phyloP scores from a whole-genome alignment of 2,113 vertebrate species.

The Neomonachus schauinslandi region DNA sequence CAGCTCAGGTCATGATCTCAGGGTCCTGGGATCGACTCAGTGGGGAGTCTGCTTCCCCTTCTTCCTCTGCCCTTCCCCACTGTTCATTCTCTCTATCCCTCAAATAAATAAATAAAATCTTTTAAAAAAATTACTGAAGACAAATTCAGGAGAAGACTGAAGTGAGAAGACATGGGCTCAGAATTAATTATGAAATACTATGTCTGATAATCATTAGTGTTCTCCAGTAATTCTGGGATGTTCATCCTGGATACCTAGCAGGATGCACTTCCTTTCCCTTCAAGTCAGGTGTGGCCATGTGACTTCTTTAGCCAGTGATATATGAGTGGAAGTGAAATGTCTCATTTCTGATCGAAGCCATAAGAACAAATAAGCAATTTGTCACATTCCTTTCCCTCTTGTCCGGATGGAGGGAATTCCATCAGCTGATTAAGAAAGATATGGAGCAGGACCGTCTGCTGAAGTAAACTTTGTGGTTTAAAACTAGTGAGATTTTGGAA shows the following conservation, averaged over 20 bases:
- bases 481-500: neutral
- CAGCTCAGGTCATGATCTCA: neutral
- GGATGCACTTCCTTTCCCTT: neutral
- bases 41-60: neutral
- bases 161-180: neutral
- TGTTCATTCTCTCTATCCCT: neutral
- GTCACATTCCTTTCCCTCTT: neutral
- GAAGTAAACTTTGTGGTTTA: neutral
- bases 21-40: neutral
- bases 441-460: neutral
- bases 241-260: neutral
- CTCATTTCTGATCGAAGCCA: neutral
- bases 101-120: neutral
- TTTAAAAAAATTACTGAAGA: constrained; percentile 22
- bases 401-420: neutral
- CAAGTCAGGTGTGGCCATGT: neutral
- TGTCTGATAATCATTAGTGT: neutral
- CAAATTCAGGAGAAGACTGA: neutral
- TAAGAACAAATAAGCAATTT: neutral
- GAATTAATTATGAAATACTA: neutral
- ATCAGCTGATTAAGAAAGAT: neutral
- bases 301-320: neutral
- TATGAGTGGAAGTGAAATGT: neutral
- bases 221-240: neutral
- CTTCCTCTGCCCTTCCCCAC: neutral